Base-by-base conservation (phyloP, 2,113 vertebrate species). In the Lagenorhynchus albirostris region DNA sequence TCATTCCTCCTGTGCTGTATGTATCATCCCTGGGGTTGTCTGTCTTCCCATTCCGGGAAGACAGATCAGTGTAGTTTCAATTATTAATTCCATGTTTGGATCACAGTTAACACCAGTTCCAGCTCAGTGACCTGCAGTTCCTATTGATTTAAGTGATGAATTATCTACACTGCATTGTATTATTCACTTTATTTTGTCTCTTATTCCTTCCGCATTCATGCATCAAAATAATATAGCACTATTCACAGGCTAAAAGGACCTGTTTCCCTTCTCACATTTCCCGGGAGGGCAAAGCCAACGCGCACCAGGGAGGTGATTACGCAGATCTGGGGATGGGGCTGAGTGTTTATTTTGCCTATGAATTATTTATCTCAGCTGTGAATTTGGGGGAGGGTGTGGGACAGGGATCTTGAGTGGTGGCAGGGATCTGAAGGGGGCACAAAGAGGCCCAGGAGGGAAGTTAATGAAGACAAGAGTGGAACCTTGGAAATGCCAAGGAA, bases 161-260 rank as follows among this genome's bases (percentile, higher is more conserved):
- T 98, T 98, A 98, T 96, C 98, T 98, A 91, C 83, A 95, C 83
- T 41, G 73, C 95, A 73, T 96, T 98, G 92, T 96, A 98, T 98
- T 98, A 98, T 98, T 98, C 98, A 99, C 95, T 95, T 98, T 97
- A 97, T 96, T 98, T 98, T 82, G 96, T 97, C 97, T 98, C 96
- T 96, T 94, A 96, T 95, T 97, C 98, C 95, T 98, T 97, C 97
- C 15, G 91, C 98, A 97, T 97, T 94, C 98, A 98, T 91, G 11
- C 79, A 97, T 96, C 98, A 98, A 97, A 97, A 98, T 97, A 98
- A 98, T 86, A 98, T 74, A 96, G 90, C 91, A 65, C 65, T 50
- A 74, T 96, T 98, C 97, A 95, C 20, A 11, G 76, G 41, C 93
- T 96, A 96, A 96, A 81, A 93, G 89, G 0, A 74, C 96, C 97